Evolutionary conservation across 2,888 invertebrate species (phyloP).

Genomic region (Melikaiella ostensackeni): DNA sequence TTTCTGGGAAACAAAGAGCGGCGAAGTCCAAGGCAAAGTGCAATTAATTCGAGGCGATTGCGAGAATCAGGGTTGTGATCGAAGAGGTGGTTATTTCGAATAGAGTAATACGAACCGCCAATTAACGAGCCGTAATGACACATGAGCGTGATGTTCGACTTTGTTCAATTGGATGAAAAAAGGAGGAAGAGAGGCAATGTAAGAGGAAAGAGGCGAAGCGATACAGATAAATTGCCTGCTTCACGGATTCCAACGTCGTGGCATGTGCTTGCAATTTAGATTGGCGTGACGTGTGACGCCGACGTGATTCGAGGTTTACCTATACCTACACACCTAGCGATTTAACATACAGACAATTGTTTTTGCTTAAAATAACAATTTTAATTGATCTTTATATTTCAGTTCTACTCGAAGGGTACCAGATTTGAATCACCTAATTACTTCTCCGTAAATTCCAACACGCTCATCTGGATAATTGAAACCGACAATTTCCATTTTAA

Average conservation of each 20-base stretch:
- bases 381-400: neutral
- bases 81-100: constrained; percentile 10
- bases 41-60: constrained; percentile 7
- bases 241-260: constrained; percentile 10
- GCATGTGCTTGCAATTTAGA: constrained; percentile 12
- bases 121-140: constrained; percentile 4
- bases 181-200: neutral
- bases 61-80: neutral
- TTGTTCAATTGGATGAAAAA: neutral
- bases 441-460: neutral
- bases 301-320: neutral
- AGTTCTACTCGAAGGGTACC: neutral
- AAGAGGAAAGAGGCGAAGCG: constrained; percentile 9
- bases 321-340: neutral
- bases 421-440: neutral
- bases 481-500: neutral
- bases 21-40: constrained; percentile 1
- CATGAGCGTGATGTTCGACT: neutral
- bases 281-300: constrained; percentile 13
- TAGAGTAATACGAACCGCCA: constrained; percentile 2
- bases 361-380: neutral
- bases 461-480: neutral
- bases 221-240: constrained; percentile 17
- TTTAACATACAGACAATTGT: neutral
- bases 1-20: constrained; percentile 15